Evolutionary conservation across 2,113 vertebrate species (phyloP), one percentile per base, ranked within the genome.

Genomic region (Catagonus wagneri): DNA sequence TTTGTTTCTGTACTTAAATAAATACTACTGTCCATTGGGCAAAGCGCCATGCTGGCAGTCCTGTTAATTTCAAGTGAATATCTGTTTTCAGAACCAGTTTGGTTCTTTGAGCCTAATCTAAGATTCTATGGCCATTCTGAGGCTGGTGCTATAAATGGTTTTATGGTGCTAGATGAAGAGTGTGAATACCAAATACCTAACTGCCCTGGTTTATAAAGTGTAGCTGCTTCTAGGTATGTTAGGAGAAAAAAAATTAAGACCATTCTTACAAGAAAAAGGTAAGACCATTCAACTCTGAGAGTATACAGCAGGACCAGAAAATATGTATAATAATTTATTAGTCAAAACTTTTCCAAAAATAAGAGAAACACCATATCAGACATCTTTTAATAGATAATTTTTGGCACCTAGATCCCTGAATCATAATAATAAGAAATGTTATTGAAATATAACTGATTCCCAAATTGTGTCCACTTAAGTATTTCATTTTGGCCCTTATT

Each of bases 401-500:
- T 60, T 94, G 23, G 6, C 22, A 58, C 36, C 22, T 23, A 66
- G 34, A 85, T 36, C 25, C 34, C 36, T 63, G 78, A 81, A 75
- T 72, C 7, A 95, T 14, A 74, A 60, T 68, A 96, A 60, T 75
- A 52, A 79, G 27, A 75, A 78, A 13, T 79, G 39, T 65, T 75
- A 85, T 17, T 74, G 29, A 95, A 85, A 44, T 88, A 32, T 58
- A 89, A n/a, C 27, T 65, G 15, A 88, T 78, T 89, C 22, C 5
- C 15, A 61, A 74, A 60, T 25, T 84, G 27, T 83, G 15, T 75
- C 50, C 75, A 69, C 6, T n/a, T 16, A 32, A 34, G 2, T 71
- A 29, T 93, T 97, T 78, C 1, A 50, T 89, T 92, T 91, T 15
- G 83, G 32, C 8, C 27, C 66, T 90, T 89, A 91, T 91, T 93